Conservation (phyloP, 2,888 invertebrate genomes). For the Rhabditoides inermis region DNA sequence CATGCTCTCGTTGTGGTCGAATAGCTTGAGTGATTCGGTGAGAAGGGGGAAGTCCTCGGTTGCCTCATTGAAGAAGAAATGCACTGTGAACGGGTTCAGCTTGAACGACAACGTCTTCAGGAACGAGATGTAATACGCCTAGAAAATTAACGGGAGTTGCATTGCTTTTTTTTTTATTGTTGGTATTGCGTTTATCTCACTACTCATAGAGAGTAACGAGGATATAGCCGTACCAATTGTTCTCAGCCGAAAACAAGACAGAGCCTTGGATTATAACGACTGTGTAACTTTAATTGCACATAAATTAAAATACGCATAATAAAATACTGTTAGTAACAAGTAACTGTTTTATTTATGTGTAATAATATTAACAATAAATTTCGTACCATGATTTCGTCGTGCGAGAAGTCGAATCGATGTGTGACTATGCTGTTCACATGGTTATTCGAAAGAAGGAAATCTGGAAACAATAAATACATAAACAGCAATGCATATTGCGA, state of each 20-base stretch:
- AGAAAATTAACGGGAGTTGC: slow-evolving; percentile 62
- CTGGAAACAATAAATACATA: slow-evolving; percentile 54
- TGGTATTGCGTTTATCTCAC: too few relatives aligned
- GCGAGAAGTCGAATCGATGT: slow-evolving; percentile 97
- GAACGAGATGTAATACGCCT: slow-evolving; percentile 98
- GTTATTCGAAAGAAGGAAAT: slow-evolving; percentile 96
- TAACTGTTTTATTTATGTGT: too few relatives aligned
- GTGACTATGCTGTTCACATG: slow-evolving; percentile 99
- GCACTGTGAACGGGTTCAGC: slow-evolving; percentile 92
- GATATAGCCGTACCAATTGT: too few relatives aligned
- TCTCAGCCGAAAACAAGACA: too few relatives aligned
- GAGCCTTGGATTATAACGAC: too few relatives aligned
- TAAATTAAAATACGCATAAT: too few relatives aligned
- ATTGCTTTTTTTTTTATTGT: too few relatives aligned
- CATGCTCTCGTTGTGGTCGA: slow-evolving; percentile 97
- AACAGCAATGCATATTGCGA: not conserved
- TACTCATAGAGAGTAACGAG: too few relatives aligned
- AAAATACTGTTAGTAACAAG: too few relatives aligned
- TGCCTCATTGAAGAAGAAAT: slow-evolving; percentile 99
- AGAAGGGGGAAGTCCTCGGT: slow-evolving; percentile 98
- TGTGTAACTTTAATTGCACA: too few relatives aligned
- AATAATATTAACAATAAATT: not conserved
- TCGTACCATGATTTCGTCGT: slow-evolving; percentile 68
- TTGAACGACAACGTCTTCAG: slow-evolving; percentile 94
- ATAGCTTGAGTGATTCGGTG: slow-evolving; percentile 97